A percentile compares a stretch with the other conserved stretches of the same genome.
Conservation (phyloP, 2,888 invertebrate genomes). For the Glaucopsyche alexis region DNA sequence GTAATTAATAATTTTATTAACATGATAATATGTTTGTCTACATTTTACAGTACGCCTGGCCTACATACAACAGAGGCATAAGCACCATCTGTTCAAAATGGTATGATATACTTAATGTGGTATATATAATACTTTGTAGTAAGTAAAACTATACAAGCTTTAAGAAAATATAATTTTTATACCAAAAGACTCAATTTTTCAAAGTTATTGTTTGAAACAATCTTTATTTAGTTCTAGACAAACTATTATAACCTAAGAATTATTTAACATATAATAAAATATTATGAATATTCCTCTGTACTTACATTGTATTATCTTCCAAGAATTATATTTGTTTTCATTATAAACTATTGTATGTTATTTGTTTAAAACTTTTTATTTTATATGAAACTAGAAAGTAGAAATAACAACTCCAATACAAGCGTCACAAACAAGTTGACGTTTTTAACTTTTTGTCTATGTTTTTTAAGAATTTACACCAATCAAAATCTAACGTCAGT, state of each 20-base stretch:
- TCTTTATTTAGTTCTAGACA: background rate
- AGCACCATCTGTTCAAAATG: no score
- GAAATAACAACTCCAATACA: background rate
- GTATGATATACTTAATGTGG: no score
- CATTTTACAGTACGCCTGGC: background rate
- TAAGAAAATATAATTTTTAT: background rate
- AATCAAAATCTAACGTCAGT: background rate
- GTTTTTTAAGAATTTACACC: background rate
- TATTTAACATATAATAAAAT: background rate
- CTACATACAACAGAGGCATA: background rate
- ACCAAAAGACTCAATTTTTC: background rate
- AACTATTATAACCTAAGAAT: constrained; percentile 9
- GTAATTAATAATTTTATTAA: background rate
- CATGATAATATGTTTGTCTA: background rate
- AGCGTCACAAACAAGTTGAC: constrained; percentile 17
- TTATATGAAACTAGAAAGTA: background rate
- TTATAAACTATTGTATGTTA: background rate
- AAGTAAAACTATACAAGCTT: background rate
- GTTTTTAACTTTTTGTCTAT: background rate
- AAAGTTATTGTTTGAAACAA: background rate
- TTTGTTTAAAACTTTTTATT: background rate
- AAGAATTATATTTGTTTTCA: background rate
- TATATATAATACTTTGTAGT: no score
- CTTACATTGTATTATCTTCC: background rate
- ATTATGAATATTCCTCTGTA: background rate